Evolutionary conservation across 2,888 invertebrate genomes (phyloP), one percentile per base, ranked within the genome.

Genomic region (Corbicula japonica): DNA sequence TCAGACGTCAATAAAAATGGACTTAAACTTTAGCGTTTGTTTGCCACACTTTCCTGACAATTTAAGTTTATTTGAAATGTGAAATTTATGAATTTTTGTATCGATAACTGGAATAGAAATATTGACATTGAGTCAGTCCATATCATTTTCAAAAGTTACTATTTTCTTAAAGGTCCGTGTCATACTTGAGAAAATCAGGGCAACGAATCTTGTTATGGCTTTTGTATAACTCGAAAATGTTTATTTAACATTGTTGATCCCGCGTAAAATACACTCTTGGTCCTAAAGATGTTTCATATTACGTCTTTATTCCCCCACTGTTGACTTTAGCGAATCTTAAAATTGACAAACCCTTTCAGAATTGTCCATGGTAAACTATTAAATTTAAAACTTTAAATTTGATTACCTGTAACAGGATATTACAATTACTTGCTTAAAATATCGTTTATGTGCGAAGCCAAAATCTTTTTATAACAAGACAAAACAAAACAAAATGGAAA

Each of bases 1-100:
- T 62, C 77, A 50, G 70, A 65, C 73, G 48, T 34, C 48, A 76
- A 76, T 80, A 76, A 73, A 66, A 70, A 61, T 41, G 60, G 44
- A 62, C 38, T 58, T 44, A 71, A 60, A 75, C 68, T 34, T 77
- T 74, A 26, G 63, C 77, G 71, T 75, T 81, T 68, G 73, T 81
- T 75, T 81, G 56, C 44, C 71, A 46, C 76, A 69, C 83, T 83
- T 73, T 73, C 76, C 50, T 62, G 72, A 73, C 65, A 62, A 46
- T 75, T 83, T 83, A 74, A 83, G 80, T 78, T 77, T 76, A 83
- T 83, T 80, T 83, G 80, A 77, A 84, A 81, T 72, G 61, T 58
- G 60, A 72, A 80, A 86, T 84, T 84, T 86, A 86, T 84, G 84
- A 82, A 83, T 84, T 74, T 72, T 62, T 69, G 50, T 74, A 77